Base-by-base conservation (phyloP, 2,113 vertebrate species). In the Riparia riparia region DNA sequence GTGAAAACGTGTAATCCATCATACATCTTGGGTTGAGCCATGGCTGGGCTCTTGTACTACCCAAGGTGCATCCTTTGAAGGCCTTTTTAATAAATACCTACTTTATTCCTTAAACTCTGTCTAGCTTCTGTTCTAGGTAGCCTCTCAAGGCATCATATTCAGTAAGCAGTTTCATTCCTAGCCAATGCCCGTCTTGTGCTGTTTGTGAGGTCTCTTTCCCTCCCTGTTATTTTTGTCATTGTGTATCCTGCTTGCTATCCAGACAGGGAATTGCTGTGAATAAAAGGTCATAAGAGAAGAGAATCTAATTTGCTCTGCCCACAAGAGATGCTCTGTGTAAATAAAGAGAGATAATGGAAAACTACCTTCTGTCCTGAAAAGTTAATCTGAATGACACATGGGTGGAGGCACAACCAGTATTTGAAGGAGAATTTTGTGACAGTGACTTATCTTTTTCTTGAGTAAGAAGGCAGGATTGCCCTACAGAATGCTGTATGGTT, bases 341-440 rank as follows among this genome's bases (percentile, higher is more conserved):
- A 96, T 89, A 96, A 69, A 94, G 74, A 66, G 66, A 94, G 95
- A 86, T 94, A 93, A 91, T 96, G 84, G 93, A 94, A 95, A 93
- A 82, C 82, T 92, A 85, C 66, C 74, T 93, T 84, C 82, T 92
- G 61, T 95, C 78, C 64, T 87, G 90, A 77, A 84, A 90, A 96
- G 90, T 95, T 92, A 69, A 84, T 90, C 61, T 84, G 83, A 86
- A 34, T 90, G 83, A 95, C 53, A 90, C 14, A 37, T 7, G 12
- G 82, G n/a, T 91, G 58, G 76, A 96, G 71, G 44, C 71, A 93
- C 21, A 74, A 70, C 17, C 24, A 17, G 51, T 79, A 63, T 63
- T 88, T 90, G 85, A 93, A 95, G 77, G 79, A 81, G 51, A 83
- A 58, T 90, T 96, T 80, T 88, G 39, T 86, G 85, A 83, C 93